Percentiles rank a stretch among this genome's conserved stretches.
Conservation (phyloP, 2,888 invertebrate genomes). For the Ornithoptera priamus region DNA sequence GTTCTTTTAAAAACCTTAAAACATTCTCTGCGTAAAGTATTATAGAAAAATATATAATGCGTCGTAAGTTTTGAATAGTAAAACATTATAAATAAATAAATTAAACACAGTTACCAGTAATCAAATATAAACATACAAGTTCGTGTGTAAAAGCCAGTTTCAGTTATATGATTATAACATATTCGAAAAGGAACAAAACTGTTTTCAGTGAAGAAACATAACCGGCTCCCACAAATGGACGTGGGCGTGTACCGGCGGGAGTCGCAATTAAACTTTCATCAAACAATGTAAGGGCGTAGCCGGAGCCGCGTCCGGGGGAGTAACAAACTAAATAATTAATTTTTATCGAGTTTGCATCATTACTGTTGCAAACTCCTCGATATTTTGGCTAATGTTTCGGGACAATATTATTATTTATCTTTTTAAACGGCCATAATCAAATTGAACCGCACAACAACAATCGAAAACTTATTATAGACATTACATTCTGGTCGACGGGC, state of each 20-base stretch:
- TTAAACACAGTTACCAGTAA: no score
- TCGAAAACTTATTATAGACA: not conserved
- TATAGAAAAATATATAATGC: no score
- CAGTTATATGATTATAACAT: not conserved
- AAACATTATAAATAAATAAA: no score
- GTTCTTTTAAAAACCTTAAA: no score
- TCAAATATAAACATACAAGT: not conserved
- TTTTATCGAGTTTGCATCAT: constrained; percentile 7
- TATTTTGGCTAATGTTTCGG: not conserved
- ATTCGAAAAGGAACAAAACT: not conserved
- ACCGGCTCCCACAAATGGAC: constrained; percentile 3
- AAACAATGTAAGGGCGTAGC: constrained; percentile 21
- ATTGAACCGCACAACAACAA: not conserved
- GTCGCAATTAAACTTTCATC: constrained; percentile 26
- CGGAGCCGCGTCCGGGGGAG: constrained; percentile 16
- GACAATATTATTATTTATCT: not conserved
- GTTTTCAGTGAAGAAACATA: constrained; percentile 5
- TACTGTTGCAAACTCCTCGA: not conserved
- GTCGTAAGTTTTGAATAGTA: no score
- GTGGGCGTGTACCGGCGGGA: constrained; percentile 15
- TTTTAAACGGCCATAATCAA: not conserved
- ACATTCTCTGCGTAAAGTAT: no score
- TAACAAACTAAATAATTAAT: constrained; percentile 27
- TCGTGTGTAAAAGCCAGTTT: not conserved
- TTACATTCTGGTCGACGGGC: not conserved